phyloP scores from a whole-genome alignment of 2,888 invertebrate species.

The Mycalesis mineus region DNA sequence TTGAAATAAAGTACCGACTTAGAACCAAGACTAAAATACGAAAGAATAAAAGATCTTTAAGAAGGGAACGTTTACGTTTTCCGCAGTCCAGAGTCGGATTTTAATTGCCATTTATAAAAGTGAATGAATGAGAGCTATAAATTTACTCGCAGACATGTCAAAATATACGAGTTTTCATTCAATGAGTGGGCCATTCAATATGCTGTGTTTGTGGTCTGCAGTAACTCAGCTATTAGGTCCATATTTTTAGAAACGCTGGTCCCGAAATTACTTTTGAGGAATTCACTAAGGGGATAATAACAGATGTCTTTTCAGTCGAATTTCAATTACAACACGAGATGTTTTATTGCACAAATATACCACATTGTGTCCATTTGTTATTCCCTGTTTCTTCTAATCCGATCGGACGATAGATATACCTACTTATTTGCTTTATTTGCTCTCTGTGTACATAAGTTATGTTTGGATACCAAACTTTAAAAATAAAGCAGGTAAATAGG shows the following conservation, averaged over 20 bases:
- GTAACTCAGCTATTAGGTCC: constrained; percentile 61
- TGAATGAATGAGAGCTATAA: constrained; percentile 64
- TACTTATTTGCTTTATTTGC: no score
- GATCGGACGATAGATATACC: no score
- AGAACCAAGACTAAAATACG: not conserved
- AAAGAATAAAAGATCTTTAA: not conserved
- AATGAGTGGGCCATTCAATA: constrained; percentile 68
- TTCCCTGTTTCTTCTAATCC: no score
- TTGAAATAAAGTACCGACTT: not conserved
- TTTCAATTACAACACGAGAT: no score
- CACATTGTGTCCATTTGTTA: no score
- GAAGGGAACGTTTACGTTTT: not conserved
- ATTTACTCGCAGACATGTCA: constrained; percentile 58
- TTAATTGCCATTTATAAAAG: constrained; percentile 61
- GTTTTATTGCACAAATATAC: no score
- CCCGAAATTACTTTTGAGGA: not conserved
- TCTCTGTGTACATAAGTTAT: no score
- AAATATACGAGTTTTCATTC: constrained; percentile 72
- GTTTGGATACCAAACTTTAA: no score
- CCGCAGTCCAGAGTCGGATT: constrained; percentile 31
- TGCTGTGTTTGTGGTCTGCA: constrained; percentile 48
- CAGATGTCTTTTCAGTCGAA: not conserved
- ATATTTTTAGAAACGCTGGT: constrained; percentile 36
- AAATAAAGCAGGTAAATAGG: no score
- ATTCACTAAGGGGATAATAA: not conserved